Evolutionary conservation across 2,797 vertebrate genomes (phyloP), one percentile per base, ranked within the genome.

Genomic region (Halcyon smyrnensis): DNA sequence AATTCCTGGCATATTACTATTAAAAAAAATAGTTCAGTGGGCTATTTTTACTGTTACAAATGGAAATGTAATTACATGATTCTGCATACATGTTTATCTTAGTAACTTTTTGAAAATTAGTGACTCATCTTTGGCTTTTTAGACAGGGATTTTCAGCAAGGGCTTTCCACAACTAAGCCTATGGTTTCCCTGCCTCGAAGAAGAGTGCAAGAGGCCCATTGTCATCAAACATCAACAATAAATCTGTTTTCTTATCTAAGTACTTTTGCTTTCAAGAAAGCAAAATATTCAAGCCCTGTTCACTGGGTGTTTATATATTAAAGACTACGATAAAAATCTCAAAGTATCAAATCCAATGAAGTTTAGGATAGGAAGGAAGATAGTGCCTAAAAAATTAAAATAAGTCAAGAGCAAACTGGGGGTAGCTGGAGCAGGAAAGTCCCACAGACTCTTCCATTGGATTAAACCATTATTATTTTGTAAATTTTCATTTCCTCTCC

Each of bases 61-160:
- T 85, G 65, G 81, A 83, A 89, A 93, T 30, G 18, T 32, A 95
- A 85, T 90, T 92, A 92, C 70, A 85, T 68, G n/a, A 93, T 90
- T 94, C 41, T 81, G 68, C 80, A 92, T 73, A 89, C 43, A 93
- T 90, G 95, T 93, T 95, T 94, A 87, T 89, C 50, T 84, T 84
- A 75, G 53, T 60, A 70, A 89, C 78, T 83, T 92, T 94, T 71
- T 94, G 56, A 96, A 97, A 89, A 93, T 75, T 62, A 85, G 60
- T 97, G 96, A 97, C 88, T 97, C 96, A 96, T 97, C 75, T 41
- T 83, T 92, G 75, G 62, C 50, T 91, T 93, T 94, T 81, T 67
- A 82, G 65, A 51, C 80, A 96, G 93, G 95, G 95, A 95, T 93
- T 97, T 97, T 90, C 93, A 92, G 88, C 37, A 62, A 95, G 95